Base-by-base conservation (phyloP, 2,113 vertebrate species). In the Hippocampus zosterae region DNA sequence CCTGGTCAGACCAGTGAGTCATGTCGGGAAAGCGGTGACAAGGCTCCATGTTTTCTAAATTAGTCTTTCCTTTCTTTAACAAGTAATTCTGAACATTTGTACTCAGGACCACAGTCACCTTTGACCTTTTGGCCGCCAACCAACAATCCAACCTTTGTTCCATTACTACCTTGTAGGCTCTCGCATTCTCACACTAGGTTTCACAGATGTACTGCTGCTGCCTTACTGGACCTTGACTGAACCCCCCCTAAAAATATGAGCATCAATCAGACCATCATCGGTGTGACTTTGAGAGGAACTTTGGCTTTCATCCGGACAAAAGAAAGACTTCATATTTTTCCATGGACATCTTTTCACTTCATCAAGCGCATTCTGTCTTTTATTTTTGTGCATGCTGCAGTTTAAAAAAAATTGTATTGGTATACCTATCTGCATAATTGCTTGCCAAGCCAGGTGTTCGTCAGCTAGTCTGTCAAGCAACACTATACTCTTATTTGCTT, bases 1-100 rank as follows among this genome's bases (percentile, higher is more conserved):
- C 84, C 86, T 56, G 72, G 82, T 88, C 80, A 41, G 74, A 83
- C 89, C 64, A 80, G 86, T 81, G 71, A 80, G 73, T 66, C 68
- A 70, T 71, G 41, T 44, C 12, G 23, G 41, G 42, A 10, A 75
- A 62, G 16, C 19, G 25, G 13, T 60, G 48, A 50, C 48, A 70
- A 57, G 23, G 64, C 27, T 27, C 6, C 52, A 18, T 46, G 46
- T 64, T 68, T 55, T 69, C 67, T 72, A 75, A 65, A 72, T 74
- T 55, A 46, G 48, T 15, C 65, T 65, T 79, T 7, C 66, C 61
- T 61, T n/a, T 71, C 40, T 72, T 70, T 67, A 64, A 67, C 73
- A 65, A 68, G 63, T 37, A 70, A 77, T 71, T 50, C 62, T 50
- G 56, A 72, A 61, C 70, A 67, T 71, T 67, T 72, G 48, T 68